Evolutionary conservation across 92 coral and sea anemone genomes (phyloP).

Genomic region (Epizoanthus fatuus): DNA sequence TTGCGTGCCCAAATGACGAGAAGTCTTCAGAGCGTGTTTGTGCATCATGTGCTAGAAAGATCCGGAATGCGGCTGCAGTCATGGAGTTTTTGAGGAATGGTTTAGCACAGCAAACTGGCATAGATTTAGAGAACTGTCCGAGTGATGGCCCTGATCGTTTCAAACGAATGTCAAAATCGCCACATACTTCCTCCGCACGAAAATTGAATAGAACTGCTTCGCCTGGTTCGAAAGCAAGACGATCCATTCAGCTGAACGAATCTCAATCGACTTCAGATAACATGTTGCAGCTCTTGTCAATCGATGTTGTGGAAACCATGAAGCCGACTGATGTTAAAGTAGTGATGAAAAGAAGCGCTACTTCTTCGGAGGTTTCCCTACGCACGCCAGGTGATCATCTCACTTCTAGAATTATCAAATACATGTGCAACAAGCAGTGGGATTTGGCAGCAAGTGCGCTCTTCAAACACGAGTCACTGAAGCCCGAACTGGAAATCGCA

Average conservation of each 20-base stretch:
- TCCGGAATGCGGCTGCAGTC: neutral
- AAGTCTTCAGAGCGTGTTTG: conserved; percentile 38
- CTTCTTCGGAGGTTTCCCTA: conserved; percentile 5
- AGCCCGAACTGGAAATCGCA: neutral
- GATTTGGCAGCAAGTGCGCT: conserved; percentile 34
- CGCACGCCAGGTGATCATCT: conserved; percentile 13
- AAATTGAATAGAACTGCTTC: conserved; percentile 18
- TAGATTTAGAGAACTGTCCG: neutral
- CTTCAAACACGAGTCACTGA: conserved; percentile 20
- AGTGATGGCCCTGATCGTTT: neutral
- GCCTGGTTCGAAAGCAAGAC: neutral
- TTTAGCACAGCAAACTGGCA: neutral
- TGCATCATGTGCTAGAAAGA: conserved; percentile 35
- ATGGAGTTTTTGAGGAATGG: no score
- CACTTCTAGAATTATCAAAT: conserved; percentile 16
- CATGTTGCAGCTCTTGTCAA: no score
- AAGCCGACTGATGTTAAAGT: conserved; percentile 15
- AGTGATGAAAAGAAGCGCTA: conserved; percentile 6
- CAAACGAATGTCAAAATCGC: conserved; percentile 20
- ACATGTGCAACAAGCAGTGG: conserved; percentile 33
- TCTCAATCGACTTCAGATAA: no score
- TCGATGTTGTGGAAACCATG: neutral
- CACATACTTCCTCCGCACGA: conserved; percentile 22
- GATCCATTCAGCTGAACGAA: neutral
- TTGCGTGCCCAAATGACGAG: neutral